Evolutionary conservation across 2,888 invertebrate species (phyloP).

Genomic region (Amiota minor): DNA sequence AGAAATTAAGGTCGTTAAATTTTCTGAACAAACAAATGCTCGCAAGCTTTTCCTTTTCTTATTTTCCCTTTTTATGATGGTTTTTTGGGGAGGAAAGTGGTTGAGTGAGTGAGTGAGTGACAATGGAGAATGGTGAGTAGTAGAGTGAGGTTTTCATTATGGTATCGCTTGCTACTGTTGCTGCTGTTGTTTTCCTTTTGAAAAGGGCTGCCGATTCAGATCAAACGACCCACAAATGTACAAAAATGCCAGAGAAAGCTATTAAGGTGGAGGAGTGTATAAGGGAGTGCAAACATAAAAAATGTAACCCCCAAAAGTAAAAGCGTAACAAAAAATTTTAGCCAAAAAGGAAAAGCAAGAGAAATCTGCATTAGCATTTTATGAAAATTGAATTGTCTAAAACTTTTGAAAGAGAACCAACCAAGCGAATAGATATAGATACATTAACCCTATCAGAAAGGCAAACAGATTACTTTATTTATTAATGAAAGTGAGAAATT

Average conservation of each 20-base stretch:
- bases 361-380: slow-evolving; percentile 60
- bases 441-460: not conserved
- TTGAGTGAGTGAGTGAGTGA: not conserved
- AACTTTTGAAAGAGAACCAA: not conserved
- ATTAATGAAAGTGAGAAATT: no score
- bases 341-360: slow-evolving; percentile 33
- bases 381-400: slow-evolving; percentile 52
- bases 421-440: slow-evolving; percentile 17
- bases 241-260: not conserved
- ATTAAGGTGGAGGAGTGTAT: slow-evolving; percentile 55
- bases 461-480: no score
- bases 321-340: slow-evolving; percentile 38
- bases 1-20: slow-evolving; percentile 65
- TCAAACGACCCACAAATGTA: no score
- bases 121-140: no score
- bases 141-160: not conserved
- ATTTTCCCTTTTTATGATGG: no score
- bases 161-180: slow-evolving; percentile 29
- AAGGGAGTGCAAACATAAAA: slow-evolving; percentile 51
- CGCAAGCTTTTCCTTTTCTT: slow-evolving; percentile 23
- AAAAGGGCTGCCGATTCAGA: slow-evolving; percentile 24
- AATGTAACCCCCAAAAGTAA: slow-evolving; percentile 55
- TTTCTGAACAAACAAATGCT: slow-evolving; percentile 44
- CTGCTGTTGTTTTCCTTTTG: slow-evolving; percentile 30
- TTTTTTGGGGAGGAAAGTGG: slow-evolving; percentile 42